A percentile compares a stretch with the other conserved stretches of the same genome.
These are phyloP conservation scores for Elephas maximus DNA, from an alignment of 2,113 vertebrate genomes.

Conservation along the genomic window DNA sequence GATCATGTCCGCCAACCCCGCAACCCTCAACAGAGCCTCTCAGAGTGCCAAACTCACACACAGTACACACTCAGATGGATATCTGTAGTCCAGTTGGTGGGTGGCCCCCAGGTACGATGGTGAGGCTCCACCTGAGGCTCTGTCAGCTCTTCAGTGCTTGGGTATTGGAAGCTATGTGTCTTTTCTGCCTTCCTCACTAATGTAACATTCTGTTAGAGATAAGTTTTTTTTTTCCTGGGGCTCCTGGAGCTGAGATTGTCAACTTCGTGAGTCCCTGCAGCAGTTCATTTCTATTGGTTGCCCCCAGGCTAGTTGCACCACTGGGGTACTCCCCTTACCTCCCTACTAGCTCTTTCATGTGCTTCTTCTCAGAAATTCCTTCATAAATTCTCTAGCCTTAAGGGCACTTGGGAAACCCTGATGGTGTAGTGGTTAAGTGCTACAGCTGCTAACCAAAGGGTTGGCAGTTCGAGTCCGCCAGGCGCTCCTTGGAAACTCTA, in stretches of 20 bases:
- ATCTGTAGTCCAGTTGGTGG: neutral
- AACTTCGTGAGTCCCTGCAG: conserved; percentile 26
- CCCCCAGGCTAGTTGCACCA: conserved; percentile 30
- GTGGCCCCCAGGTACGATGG: neutral
- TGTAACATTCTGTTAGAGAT: conserved; percentile 36
- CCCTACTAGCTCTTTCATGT: neutral
- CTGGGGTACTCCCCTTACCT: neutral
- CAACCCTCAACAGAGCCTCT: neutral
- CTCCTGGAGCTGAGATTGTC: neutral
- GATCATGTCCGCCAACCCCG: neutral
- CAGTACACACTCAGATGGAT: neutral
- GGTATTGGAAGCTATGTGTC: conserved; percentile 7
- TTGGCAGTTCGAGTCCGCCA: no score
- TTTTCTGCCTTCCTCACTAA: neutral
- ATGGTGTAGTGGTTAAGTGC: no score
- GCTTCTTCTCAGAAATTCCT: conserved; percentile 60
- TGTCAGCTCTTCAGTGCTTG: conserved; percentile 22
- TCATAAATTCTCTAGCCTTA: conserved; percentile 54
- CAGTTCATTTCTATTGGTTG: conserved; percentile 49
- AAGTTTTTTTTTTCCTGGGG: neutral
- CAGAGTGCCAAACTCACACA: neutral
- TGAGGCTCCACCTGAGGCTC: conserved; percentile 29
- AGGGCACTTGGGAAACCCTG: neutral
- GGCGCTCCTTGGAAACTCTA: no score
- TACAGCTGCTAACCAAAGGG: no score